Base-by-base conservation (phyloP, 2,113 vertebrate species). In the Zosterops pallidus region DNA sequence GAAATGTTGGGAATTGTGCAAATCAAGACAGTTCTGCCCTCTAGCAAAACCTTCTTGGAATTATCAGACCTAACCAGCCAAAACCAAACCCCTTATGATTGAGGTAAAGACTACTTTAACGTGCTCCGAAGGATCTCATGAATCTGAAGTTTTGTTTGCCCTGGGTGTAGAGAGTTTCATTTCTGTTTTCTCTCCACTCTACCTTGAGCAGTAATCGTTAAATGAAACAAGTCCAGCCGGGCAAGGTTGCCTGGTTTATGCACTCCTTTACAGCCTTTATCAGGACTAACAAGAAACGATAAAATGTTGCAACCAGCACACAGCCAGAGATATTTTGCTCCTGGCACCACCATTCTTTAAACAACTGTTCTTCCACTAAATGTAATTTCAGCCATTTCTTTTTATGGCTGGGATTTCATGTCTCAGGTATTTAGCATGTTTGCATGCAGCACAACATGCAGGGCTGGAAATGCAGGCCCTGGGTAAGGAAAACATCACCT, bases 201-300 rank as follows among this genome's bases (percentile, higher is more conserved):
- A 8, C 22, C 22, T 75, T 92, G 77, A 80, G 72, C 72, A 83
- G 87, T 75, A 87, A 83, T 42, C 44, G 18, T 59, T 52, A 88
- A 83, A 50, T 0, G 3, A 90, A 90, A 46, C 25, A 19, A 86
- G 63, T 57, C 59, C 76, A 93, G 67, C 88, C 55, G 90, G 63
- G 55, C 90, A 94, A 97, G 74, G 82, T 33, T 84, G 13, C 49
- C n/a, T 24, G 35, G 9, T 42, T 93, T 46, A 57, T n/a, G 5
- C 4, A 16, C 29, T 41, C 52, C 37, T 86, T 83, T 94, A 92
- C 41, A 83, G 21, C 16, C 68, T 56, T 93, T 94, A 92, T 93
- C 90, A 77, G 63, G 19, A 53, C 75, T 81, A 83, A 65, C 71
- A 42, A 76, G 68, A 91, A 77, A 59, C 8, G 33, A 46, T 47